Conservation (phyloP, 2,797 vertebrate genomes). For the Pteronotus mesoamericanus region DNA sequence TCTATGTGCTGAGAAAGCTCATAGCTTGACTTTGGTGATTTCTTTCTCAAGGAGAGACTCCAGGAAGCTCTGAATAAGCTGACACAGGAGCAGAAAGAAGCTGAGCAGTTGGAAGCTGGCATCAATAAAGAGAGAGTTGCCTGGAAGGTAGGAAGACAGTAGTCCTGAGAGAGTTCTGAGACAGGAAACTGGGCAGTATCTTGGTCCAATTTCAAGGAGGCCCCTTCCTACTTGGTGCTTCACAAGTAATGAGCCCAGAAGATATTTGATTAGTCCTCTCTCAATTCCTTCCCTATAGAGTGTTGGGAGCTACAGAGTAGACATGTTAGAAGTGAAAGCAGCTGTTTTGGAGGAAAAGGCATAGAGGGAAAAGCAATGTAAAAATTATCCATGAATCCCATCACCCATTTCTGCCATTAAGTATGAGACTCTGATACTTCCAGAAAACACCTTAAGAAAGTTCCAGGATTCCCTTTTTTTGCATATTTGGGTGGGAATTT, state of each 20-base stretch:
- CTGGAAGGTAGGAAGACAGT: slow-evolving; percentile 11
- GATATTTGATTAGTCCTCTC: neutral
- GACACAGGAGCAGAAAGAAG: neutral
- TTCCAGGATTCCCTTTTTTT: neutral
- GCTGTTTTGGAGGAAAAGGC: neutral
- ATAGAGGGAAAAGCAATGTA: neutral
- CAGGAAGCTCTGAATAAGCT: neutral
- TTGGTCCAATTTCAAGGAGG: neutral
- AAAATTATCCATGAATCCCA: neutral
- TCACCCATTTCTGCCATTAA: neutral
- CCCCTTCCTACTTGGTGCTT: neutral
- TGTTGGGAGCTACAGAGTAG: neutral
- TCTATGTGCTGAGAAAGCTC: neutral
- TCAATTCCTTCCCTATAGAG: neutral
- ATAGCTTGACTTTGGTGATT: neutral
- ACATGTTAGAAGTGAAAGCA: neutral
- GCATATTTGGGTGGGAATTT: neutral
- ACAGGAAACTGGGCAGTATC: neutral
- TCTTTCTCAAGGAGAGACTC: slow-evolving; percentile 17
- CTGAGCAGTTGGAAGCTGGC: neutral
- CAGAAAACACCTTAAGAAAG: neutral
- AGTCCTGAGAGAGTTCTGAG: neutral
- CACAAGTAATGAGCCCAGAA: neutral
- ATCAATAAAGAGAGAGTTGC: neutral
- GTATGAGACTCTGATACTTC: neutral